These are phyloP conservation scores for Hydropsyche betteni DNA, from an alignment of 2,888 invertebrate genomes.

Conservation along the genomic window DNA sequence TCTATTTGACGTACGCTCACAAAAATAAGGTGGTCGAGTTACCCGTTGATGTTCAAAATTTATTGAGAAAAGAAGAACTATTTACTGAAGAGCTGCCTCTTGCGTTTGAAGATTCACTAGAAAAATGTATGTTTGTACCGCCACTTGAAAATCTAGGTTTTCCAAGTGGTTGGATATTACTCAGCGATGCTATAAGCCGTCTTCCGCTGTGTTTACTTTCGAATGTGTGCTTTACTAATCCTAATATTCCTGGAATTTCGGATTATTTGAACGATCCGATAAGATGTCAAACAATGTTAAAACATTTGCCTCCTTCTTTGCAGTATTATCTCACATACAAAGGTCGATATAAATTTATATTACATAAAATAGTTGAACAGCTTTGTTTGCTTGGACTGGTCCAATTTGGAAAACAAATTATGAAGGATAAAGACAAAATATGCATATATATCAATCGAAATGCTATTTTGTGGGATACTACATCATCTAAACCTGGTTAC, in stretches of 20 bases:
- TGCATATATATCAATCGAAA: constrained; percentile 74
- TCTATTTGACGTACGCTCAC: constrained; percentile 73
- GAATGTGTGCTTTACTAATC: constrained; percentile 70
- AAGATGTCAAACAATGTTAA: constrained; percentile 70
- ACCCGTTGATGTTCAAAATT: constrained; percentile 35
- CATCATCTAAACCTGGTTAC: constrained; percentile 69
- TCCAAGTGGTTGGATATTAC: constrained; percentile 73
- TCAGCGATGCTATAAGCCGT: constrained; percentile 74
- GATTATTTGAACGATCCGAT: constrained; percentile 73
- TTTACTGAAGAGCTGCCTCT: constrained; percentile 59
- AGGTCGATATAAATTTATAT: constrained; percentile 68
- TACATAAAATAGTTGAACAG: constrained; percentile 64
- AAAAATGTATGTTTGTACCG: constrained; percentile 78
- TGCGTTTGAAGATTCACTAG: constrained; percentile 64
- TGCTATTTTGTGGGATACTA: constrained; percentile 72
- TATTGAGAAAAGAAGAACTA: neutral
- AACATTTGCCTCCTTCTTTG: constrained; percentile 67
- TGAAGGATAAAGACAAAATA: constrained; percentile 76
- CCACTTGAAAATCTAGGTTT: constrained; percentile 72
- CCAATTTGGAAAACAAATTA: constrained; percentile 72
- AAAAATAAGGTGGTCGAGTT: constrained; percentile 55
- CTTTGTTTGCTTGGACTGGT: constrained; percentile 74
- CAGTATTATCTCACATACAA: constrained; percentile 64
- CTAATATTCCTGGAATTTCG: constrained; percentile 66
- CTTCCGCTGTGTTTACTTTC: constrained; percentile 77